Conservation (phyloP, 2,113 vertebrate genomes). For the Poeciliopsis turrubarensis region DNA sequence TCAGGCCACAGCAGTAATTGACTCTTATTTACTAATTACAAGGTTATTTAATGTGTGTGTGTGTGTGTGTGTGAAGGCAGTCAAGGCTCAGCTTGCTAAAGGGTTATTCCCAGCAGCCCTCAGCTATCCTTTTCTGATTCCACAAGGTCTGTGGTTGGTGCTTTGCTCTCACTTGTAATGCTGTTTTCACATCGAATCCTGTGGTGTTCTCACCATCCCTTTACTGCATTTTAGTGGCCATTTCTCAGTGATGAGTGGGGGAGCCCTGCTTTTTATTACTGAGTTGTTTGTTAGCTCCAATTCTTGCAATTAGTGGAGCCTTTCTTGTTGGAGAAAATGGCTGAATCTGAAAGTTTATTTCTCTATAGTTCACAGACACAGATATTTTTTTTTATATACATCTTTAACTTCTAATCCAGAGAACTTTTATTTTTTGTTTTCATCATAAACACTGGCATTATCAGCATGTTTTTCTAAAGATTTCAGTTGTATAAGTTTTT, state of each 20-base stretch:
- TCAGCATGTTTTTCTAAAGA: not conserved
- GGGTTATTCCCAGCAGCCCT: conserved; percentile 18
- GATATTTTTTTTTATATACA: not conserved
- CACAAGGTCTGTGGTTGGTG: conserved; percentile 47
- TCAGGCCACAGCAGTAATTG: not conserved
- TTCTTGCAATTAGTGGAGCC: conserved; percentile 46
- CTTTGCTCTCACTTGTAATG: conserved; percentile 33
- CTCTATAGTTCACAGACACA: not conserved
- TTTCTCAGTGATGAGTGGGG: conserved; percentile 25
- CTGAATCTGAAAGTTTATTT: not conserved
- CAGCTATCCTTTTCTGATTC: conserved; percentile 5
- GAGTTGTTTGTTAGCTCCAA: conserved; percentile 37
- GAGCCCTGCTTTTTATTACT: conserved; percentile 34
- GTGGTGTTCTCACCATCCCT: conserved; percentile 20
- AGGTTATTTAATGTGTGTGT: not conserved
- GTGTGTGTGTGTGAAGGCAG: not conserved
- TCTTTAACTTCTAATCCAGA: not conserved
- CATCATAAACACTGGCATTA: not conserved
- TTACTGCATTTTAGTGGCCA: conserved; percentile 33
- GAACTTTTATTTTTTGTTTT: not conserved
- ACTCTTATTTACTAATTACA: conserved; percentile 6
- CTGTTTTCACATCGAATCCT: conserved; percentile 48
- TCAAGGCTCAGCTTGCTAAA: conserved; percentile 4
- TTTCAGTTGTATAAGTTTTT: not conserved
- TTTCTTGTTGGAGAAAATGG: conserved; percentile 24